A percentile compares a stretch with the other conserved stretches of the same genome.
Evolutionary conservation across 1,140 invertebrate genomes (phyloP).

Genomic region (Paraescarpia echinospica): DNA sequence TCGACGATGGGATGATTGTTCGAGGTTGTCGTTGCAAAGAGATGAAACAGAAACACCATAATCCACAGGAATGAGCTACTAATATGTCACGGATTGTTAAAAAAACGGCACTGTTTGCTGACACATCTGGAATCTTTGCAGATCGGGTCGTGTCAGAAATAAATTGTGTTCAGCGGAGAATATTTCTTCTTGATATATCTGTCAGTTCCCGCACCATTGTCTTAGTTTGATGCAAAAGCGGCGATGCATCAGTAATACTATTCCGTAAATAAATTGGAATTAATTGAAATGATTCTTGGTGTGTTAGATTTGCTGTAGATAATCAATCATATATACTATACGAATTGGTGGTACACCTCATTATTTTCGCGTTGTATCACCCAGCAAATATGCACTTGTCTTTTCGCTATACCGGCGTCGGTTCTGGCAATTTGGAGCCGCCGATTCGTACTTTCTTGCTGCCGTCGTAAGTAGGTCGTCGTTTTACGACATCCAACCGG

Average conservation of each 20-base stretch:
- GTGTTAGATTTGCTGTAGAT: background rate
- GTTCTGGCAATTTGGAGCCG: background rate
- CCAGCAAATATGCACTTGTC: background rate
- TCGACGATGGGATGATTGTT: background rate
- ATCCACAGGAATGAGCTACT: too few relatives aligned
- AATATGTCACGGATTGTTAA: too few relatives aligned
- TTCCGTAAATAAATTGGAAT: background rate
- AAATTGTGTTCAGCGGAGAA: background rate
- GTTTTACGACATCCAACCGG: conserved; percentile 7
- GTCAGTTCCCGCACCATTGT: background rate
- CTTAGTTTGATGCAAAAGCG: background rate
- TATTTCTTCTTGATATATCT: background rate
- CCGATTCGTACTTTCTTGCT: background rate
- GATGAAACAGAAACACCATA: too few relatives aligned
- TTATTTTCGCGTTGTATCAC: background rate
- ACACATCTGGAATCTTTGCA: too few relatives aligned
- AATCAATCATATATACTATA: background rate
- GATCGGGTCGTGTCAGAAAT: background rate
- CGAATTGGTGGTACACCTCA: background rate
- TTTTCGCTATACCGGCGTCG: background rate
- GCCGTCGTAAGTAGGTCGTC: background rate
- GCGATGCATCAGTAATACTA: background rate
- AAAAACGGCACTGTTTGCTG: too few relatives aligned
- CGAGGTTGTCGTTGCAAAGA: background rate
- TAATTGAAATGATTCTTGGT: background rate